Base-by-base conservation (phyloP, 2,888 invertebrate genomes). In the Cyrtodaria siliqua region DNA sequence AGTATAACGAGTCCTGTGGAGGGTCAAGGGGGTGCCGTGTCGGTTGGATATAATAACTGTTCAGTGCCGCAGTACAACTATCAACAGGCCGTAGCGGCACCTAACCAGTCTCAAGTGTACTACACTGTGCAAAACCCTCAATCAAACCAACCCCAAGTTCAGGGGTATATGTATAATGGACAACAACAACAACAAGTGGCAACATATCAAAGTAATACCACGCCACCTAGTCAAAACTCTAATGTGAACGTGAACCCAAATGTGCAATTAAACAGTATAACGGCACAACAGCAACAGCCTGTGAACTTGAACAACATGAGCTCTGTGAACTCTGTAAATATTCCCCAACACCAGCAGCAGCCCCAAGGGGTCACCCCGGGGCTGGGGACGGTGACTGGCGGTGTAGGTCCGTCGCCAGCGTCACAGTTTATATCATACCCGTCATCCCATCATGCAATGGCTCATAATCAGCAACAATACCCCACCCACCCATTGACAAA, bases 381-480 rank as follows among this genome's bases (percentile, higher is more conserved):
- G 27, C 55, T 47, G 3, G 55, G 50, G 42, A 18, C 33, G 16
- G 16, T 20, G 33, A 24, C 38, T 9, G 40, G 23, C 20, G 16
- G 16, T 33, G 23, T 38, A 20, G 44, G n/a, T 20, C 44, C 6
- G n/a, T 3, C 44, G 20, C 44, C 4, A 20, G 6, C 9, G 3
- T 18, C 82, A 14, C 84, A 82, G 69, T 86, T 61, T 61, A 74
- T 85, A 52, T 78, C 82, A 55, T 87, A 85, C 63, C 82, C 81
- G 20, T 74, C 77, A 53, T 64, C 82, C 59, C 79, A 79, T 38
- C 84, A 83, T 61, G 60, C 76, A 27, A 66, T 70, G 60, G 67
- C 66, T 50, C 83, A 83, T 53, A 72, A 62, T 33, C 69, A 56
- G n/a, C 44, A 44, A 38, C 62, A 70, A n/a, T 70, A 26, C 53